phyloP scores from a whole-genome alignment of 2,797 vertebrate genomes.

The Pseudopleuronectes americanus region DNA sequence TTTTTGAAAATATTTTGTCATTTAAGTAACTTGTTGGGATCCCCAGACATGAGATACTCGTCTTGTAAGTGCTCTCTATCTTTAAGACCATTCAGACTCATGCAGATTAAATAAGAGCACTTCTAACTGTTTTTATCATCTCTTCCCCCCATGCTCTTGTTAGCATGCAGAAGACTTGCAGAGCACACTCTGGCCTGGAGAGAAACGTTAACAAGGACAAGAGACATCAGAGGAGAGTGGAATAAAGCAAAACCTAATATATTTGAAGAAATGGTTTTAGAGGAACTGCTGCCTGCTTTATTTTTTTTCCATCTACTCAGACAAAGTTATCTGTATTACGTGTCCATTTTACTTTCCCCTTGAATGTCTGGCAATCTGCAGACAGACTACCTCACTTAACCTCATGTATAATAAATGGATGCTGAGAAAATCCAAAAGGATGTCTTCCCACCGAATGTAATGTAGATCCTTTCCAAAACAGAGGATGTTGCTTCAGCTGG shows the following conservation, averaged over 20 bases:
- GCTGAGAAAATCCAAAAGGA: slow-evolving; percentile 29
- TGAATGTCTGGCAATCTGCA: slow-evolving; percentile 45
- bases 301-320: not conserved
- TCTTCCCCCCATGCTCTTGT: slow-evolving; percentile 17
- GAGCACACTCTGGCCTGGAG: slow-evolving; percentile 20
- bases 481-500: slow-evolving; percentile 18
- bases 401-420: slow-evolving; percentile 36
- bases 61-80: not conserved
- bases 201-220: slow-evolving; percentile 41
- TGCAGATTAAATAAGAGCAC: not conserved
- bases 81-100: slow-evolving; percentile 4
- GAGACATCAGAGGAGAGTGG: slow-evolving; percentile 35
- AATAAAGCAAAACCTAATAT: slow-evolving; percentile 37
- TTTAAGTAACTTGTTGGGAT: too few species aligned
- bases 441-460: slow-evolving; percentile 30
- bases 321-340: slow-evolving; percentile 32
- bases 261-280: slow-evolving; percentile 26
- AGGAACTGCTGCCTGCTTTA: slow-evolving; percentile 8
- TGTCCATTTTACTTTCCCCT: slow-evolving; percentile 33
- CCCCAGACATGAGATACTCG: too few species aligned
- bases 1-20: too few species aligned
- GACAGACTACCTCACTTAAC: slow-evolving; percentile 40
- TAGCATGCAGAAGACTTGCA: slow-evolving; percentile 38
- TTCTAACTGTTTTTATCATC: slow-evolving; percentile 4
- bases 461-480: slow-evolving; percentile 3